These are phyloP conservation scores for Coendou prehensilis DNA, from an alignment of 2,797 vertebrate genomes.

Conservation along the genomic window DNA sequence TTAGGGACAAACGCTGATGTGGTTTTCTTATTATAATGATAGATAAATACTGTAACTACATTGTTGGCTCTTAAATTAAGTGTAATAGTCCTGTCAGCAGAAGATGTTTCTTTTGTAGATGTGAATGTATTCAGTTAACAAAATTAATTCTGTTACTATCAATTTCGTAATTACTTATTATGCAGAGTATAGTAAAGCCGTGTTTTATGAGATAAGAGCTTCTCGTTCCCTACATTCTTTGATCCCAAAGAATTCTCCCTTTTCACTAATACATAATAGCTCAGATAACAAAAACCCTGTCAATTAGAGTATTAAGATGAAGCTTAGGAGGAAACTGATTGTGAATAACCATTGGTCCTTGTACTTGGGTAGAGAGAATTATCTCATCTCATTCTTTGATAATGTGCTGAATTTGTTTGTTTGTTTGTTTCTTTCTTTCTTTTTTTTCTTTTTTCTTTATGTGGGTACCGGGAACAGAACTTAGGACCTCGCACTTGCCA, in stretches of 20 bases:
- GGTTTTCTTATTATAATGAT: constrained; percentile 73
- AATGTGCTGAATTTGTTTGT: constrained; percentile 3
- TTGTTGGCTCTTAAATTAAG: constrained; percentile 67
- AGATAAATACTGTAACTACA: constrained; percentile 65
- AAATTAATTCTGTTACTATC: constrained; percentile 79
- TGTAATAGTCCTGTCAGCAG: constrained; percentile 59
- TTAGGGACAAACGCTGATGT: constrained; percentile 53
- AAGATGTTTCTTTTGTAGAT: constrained; percentile 77
- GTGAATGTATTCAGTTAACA: constrained; percentile 77
- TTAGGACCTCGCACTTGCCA: no score
- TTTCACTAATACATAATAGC: neutral
- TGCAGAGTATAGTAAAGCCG: constrained; percentile 58
- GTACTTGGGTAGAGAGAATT: neutral
- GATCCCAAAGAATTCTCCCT: neutral
- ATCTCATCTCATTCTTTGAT: constrained; percentile 34
- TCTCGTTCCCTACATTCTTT: neutral
- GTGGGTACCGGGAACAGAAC: no score
- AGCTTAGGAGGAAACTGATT: neutral
- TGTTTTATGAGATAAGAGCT: constrained; percentile 46
- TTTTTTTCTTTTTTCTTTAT: no score
- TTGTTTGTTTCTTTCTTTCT: no score
- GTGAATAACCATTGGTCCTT: neutral
- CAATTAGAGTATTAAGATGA: neutral
- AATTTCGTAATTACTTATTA: constrained; percentile 87
- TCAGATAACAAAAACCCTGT: constrained; percentile 35